Conservation (phyloP, 1,140 invertebrate species). For the Artemia franciscana region DNA sequence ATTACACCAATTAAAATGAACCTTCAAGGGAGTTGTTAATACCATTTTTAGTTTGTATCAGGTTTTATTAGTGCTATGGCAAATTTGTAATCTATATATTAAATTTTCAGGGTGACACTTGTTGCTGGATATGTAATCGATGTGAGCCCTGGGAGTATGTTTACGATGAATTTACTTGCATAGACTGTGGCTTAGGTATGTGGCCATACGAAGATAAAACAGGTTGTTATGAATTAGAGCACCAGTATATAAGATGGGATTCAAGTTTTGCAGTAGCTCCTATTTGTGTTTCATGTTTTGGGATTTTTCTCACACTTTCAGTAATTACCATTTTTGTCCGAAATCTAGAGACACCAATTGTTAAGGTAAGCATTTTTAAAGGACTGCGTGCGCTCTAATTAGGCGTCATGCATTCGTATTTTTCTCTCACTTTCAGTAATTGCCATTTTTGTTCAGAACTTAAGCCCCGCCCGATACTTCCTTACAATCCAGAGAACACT, state of each 20-base stretch:
- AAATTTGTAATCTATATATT: background rate
- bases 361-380: too few species aligned
- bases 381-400: too few species aligned
- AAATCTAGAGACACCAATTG: slow-evolving; percentile 21
- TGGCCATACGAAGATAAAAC: slow-evolving; percentile 22
- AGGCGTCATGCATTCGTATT: slow-evolving; percentile 29
- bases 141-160: slow-evolving; percentile 33
- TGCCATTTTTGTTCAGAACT: slow-evolving; percentile 20
- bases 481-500: too few species aligned
- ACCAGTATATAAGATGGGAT: slow-evolving; percentile 32
- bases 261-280: slow-evolving; percentile 30
- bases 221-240: slow-evolving; percentile 19
- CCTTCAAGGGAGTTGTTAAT: too few species aligned
- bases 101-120: slow-evolving; percentile 20
- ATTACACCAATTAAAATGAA: too few species aligned
- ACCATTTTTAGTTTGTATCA: too few species aligned
- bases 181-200: slow-evolving; percentile 27
- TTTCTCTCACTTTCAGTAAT: slow-evolving; percentile 25
- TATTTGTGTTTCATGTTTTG: slow-evolving; percentile 25
- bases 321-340: slow-evolving; percentile 23
- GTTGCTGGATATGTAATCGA: slow-evolving; percentile 27
- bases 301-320: slow-evolving; percentile 26
- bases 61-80: background rate
- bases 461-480: too few species aligned
- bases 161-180: slow-evolving; percentile 29